These are phyloP conservation scores for Stratiomys singularior DNA, from an alignment of 2,888 invertebrate genomes.

Conservation along the genomic window DNA sequence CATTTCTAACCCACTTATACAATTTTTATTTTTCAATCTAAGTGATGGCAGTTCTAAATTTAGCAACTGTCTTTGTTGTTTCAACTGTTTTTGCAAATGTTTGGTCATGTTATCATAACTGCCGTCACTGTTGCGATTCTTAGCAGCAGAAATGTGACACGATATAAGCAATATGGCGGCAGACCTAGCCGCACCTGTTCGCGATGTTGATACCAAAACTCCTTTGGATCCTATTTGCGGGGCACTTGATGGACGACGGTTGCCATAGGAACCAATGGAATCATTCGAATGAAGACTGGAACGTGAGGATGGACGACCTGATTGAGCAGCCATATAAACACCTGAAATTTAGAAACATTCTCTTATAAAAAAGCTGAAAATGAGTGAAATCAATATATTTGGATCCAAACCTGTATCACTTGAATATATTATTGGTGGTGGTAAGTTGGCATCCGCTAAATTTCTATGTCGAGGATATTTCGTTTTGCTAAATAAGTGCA, in stretches of 20 bases:
- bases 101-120: conserved; percentile 60
- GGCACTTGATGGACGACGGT: conserved; percentile 67
- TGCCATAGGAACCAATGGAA: conserved; percentile 68
- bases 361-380: no score
- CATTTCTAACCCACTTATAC: conserved; percentile 65
- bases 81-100: conserved; percentile 66
- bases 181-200: conserved; percentile 93
- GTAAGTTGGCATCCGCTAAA: conserved; percentile 84
- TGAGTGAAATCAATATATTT: no score
- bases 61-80: conserved; percentile 65
- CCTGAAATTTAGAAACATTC: conserved; percentile 62
- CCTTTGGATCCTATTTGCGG: conserved; percentile 71
- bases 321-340: conserved; percentile 71
- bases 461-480: conserved; percentile 75
- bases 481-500: conserved; percentile 79
- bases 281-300: conserved; percentile 71
- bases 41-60: conserved; percentile 65
- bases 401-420: conserved; percentile 79
- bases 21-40: conserved; percentile 63
- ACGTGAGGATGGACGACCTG: conserved; percentile 72
- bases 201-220: conserved; percentile 80
- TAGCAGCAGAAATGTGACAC: conserved; percentile 78
- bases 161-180: conserved; percentile 96
- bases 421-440: conserved; percentile 86
- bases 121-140: conserved; percentile 64